Percentiles rank a stretch among this genome's conserved stretches.
Evolutionary conservation across 2,113 vertebrate genomes (phyloP).

Genomic region (Arenaria interpres): DNA sequence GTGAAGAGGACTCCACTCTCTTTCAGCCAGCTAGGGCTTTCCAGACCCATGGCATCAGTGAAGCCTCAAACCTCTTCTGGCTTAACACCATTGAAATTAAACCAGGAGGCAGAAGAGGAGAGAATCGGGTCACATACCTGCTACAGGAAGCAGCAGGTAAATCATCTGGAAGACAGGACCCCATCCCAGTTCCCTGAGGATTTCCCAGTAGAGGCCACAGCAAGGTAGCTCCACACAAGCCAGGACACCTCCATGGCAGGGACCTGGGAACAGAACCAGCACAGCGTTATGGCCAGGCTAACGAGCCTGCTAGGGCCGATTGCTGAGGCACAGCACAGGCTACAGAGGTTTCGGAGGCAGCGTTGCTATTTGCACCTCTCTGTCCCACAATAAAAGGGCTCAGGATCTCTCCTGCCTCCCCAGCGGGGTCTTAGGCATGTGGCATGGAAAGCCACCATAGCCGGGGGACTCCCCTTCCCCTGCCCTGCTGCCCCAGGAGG

Average conservation of each 20-base stretch:
- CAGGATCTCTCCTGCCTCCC: not conserved
- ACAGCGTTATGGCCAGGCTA: not conserved
- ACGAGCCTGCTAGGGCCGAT: not conserved
- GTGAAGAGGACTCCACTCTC: not conserved
- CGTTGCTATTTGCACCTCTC: rapidly evolving
- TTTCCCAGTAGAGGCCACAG: not conserved
- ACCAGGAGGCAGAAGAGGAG: not conserved
- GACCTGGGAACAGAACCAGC: not conserved
- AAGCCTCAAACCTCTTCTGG: not conserved
- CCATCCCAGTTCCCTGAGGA: not conserved
- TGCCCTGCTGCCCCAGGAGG: not conserved
- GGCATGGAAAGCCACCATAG: not conserved
- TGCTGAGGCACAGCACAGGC: not conserved
- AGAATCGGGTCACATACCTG: not conserved
- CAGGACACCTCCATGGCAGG: not conserved
- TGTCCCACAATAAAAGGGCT: not conserved
- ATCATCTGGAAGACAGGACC: not conserved
- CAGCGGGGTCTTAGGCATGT: not conserved
- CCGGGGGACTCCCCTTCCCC: not conserved
- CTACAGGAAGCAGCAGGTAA: not conserved
- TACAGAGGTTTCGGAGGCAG: not conserved
- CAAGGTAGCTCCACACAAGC: not conserved
- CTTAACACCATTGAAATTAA: not conserved
- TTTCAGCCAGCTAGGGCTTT: not conserved
- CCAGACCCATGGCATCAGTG: not conserved